phyloP scores from a whole-genome alignment of 2,797 vertebrate species.

The Sebastes nivosus region DNA sequence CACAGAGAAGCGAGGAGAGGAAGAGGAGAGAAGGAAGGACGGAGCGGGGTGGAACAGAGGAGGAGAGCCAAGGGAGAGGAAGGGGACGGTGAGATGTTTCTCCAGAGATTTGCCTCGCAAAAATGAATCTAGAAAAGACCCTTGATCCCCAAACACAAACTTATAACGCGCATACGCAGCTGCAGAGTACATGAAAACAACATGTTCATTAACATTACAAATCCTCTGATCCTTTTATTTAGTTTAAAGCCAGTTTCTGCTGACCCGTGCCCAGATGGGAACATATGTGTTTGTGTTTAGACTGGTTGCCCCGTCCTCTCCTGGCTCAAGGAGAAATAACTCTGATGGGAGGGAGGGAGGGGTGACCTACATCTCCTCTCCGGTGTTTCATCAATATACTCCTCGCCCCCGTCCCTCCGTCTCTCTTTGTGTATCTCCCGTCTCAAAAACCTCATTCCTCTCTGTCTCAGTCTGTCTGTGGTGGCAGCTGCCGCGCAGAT shows the following conservation, averaged over 20 bases:
- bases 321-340: constrained; percentile 27
- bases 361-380: constrained; percentile 66
- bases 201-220: constrained; percentile 5
- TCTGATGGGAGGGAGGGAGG: constrained; percentile 2
- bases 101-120: constrained; percentile 22
- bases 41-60: constrained; percentile 30
- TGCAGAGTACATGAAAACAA: constrained; percentile 18
- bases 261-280: not conserved
- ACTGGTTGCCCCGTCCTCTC: not conserved
- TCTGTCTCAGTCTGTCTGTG: constrained; percentile 8
- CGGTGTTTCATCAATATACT: constrained; percentile 18
- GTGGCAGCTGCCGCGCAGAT: constrained; percentile 65
- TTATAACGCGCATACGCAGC: not conserved
- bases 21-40: constrained; percentile 47
- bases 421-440: constrained; percentile 23
- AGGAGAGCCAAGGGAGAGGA: constrained; percentile 49
- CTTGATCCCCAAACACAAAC: constrained; percentile 1
- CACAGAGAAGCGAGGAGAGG: constrained; percentile 48
- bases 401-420: not conserved
- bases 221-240: constrained; percentile 12
- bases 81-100: constrained; percentile 36
- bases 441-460: constrained; percentile 8
- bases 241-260: not conserved
- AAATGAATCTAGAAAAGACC: constrained; percentile 14
- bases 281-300: constrained; percentile 46